phyloP scores from a whole-genome alignment of 2,888 invertebrate species.

The Cephus rjabovi region DNA sequence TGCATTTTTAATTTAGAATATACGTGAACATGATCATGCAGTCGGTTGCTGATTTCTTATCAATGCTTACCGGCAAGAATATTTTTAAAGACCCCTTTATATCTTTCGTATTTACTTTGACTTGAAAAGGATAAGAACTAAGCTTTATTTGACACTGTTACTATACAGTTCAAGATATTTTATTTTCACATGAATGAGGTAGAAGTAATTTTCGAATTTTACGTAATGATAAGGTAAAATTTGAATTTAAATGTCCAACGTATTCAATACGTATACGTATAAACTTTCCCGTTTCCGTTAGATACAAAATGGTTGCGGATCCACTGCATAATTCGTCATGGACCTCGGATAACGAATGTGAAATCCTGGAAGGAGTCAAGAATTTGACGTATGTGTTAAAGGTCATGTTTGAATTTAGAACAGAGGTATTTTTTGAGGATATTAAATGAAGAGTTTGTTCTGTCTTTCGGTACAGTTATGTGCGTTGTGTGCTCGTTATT shows the following conservation, averaged over 20 bases:
- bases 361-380: not conserved
- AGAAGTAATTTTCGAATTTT: not conserved
- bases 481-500: not conserved
- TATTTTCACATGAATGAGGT: not conserved
- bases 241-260: not conserved
- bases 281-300: not conserved
- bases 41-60: slow-evolving; percentile 25
- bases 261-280: not conserved
- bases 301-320: not conserved
- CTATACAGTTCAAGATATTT: not conserved
- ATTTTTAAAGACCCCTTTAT: not conserved
- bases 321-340: not conserved
- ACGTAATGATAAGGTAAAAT: not conserved
- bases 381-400: not conserved
- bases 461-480: not conserved
- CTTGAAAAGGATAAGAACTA: not conserved
- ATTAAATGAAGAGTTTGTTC: not conserved
- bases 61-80: slow-evolving; percentile 9
- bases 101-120: not conserved
- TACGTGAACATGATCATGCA: slow-evolving; percentile 20
- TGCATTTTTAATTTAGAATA: not conserved
- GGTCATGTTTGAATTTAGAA: not conserved
- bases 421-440: not conserved
- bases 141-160: not conserved
- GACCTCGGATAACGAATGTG: not conserved